These are phyloP conservation scores for Poecile atricapillus DNA, from an alignment of 2,113 vertebrate genomes.

Conservation along the genomic window DNA sequence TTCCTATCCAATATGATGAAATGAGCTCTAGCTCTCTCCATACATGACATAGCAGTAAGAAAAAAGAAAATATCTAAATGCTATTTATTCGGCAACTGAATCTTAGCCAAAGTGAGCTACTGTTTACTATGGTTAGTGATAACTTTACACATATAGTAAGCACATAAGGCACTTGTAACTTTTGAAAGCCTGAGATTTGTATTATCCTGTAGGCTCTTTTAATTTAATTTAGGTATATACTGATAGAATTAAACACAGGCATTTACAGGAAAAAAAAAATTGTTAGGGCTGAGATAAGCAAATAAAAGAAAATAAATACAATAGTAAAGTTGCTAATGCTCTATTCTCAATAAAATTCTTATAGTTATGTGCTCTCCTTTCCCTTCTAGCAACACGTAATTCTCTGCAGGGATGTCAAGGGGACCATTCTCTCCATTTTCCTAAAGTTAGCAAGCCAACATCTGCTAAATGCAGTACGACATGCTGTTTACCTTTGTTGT, in stretches of 20 bases:
- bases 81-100: background rate
- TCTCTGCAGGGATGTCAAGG: background rate
- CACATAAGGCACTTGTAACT: background rate
- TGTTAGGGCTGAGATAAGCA: background rate
- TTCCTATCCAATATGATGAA: background rate
- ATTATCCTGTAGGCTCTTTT: background rate
- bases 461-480: background rate
- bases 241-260: rapidly evolving
- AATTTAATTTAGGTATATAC: background rate
- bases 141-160: background rate
- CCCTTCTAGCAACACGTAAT: background rate
- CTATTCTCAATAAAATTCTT: background rate
- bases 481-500: background rate
- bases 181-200: background rate
- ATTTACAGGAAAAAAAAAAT: background rate
- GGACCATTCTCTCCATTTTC: background rate
- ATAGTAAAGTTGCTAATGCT: background rate
- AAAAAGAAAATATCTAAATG: background rate
- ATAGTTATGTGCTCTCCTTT: background rate
- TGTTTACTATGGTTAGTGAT: background rate
- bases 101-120: background rate
- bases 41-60: background rate
- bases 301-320: background rate
- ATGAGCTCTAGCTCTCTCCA: background rate
- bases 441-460: background rate